phyloP scores from a whole-genome alignment of 2,888 invertebrate genomes.

The Aporophyla lueneburgensis region DNA sequence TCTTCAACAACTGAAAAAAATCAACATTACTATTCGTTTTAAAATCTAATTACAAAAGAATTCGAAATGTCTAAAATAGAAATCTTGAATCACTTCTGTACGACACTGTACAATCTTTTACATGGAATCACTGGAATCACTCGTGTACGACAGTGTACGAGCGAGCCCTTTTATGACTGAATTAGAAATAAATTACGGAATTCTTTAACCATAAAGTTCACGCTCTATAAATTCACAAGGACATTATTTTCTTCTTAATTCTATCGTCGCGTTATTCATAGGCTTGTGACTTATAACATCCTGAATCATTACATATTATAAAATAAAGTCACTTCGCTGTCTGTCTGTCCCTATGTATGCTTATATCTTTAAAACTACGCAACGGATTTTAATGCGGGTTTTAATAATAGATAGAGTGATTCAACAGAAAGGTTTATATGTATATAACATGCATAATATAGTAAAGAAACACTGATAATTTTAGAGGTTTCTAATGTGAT shows the following conservation, averaged over 20 bases:
- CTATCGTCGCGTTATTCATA: constrained; percentile 41
- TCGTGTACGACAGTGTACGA: constrained; percentile 37
- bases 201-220: constrained; percentile 48
- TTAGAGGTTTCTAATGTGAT: no score
- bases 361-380: no score
- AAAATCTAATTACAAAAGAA: background rate
- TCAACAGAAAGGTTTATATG: no score
- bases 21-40: background rate
- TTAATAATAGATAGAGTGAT: no score
- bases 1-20: no score
- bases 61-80: background rate
- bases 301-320: no score
- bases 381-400: no score
- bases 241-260: constrained; percentile 49
- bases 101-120: constrained; percentile 3
- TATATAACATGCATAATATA: no score
- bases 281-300: background rate
- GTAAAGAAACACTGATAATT: no score
- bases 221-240: constrained; percentile 52
- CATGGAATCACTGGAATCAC: constrained; percentile 24
- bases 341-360: no score
- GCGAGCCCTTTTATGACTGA: constrained; percentile 39
- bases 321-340: no score
- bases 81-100: constrained; percentile 8
- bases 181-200: constrained; percentile 56